Percentiles rank a stretch among this genome's conserved stretches.
Conservation (phyloP, 2,888 invertebrate genomes). For the Isoperla grammatica region DNA sequence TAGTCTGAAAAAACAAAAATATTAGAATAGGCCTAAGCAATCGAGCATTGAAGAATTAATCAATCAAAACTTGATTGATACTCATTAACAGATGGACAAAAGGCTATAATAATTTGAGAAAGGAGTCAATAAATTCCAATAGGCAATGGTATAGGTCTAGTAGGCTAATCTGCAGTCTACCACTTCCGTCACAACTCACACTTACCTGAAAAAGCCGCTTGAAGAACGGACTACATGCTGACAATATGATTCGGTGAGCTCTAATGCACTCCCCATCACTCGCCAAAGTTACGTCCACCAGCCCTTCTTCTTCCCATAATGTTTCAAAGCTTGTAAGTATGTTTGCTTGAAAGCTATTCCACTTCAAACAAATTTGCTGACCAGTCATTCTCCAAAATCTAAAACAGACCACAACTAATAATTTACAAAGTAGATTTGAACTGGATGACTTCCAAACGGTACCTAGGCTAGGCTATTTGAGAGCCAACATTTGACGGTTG, state of each 20-base stretch:
- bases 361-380: conserved; percentile 60
- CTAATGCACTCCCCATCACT: conserved; percentile 61
- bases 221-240: conserved; percentile 62
- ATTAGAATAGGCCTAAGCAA: not conserved
- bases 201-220: conserved; percentile 57
- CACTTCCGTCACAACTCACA: too few relatives aligned
- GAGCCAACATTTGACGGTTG: too few relatives aligned
- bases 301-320: conserved; percentile 57
- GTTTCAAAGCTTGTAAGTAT: conserved; percentile 59
- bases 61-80: not conserved
- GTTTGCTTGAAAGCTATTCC: conserved; percentile 63
- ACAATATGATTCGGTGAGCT: conserved; percentile 62
- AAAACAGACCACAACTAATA: not conserved
- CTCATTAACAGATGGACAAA: not conserved
- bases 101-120: too few relatives aligned
- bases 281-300: conserved; percentile 61
- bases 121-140: too few relatives aligned
- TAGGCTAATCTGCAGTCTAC: too few relatives aligned
- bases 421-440: not conserved
- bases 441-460: too few relatives aligned
- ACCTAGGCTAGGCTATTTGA: too few relatives aligned
- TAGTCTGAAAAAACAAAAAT: conserved; percentile 51
- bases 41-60: too few relatives aligned
- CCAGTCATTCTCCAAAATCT: conserved; percentile 26
- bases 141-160: too few relatives aligned